Percentiles rank a stretch among this genome's conserved stretches.
phyloP scores from a whole-genome alignment of 2,113 vertebrate genomes.

The Acrocephalus kingi region DNA sequence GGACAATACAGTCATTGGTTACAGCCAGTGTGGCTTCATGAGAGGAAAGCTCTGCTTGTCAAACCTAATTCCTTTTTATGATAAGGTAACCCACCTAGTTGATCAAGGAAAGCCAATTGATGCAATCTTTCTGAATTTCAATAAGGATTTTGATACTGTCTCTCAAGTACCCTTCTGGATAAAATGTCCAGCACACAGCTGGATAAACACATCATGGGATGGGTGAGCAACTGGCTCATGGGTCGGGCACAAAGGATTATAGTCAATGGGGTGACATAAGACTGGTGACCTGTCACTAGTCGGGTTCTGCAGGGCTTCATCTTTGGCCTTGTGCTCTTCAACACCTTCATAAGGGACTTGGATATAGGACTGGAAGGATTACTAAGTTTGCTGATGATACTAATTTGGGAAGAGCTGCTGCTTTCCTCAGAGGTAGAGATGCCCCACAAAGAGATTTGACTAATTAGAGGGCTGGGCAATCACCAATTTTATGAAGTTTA shows the following conservation, averaged over 20 bases:
- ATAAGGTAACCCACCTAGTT: not conserved
- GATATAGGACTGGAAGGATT: not conserved
- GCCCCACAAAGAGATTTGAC: not conserved
- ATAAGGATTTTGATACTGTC: not conserved
- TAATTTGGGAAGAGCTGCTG: not conserved
- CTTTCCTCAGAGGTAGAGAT: not conserved
- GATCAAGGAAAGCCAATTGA: not conserved
- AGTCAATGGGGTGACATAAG: too few relatives aligned
- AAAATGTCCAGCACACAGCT: not conserved
- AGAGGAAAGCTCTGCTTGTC: not conserved
- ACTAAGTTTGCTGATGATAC: not conserved
- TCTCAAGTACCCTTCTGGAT: not conserved
- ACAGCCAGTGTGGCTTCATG: not conserved
- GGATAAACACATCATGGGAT: not conserved
- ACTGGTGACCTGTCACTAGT: not conserved
- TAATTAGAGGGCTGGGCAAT: not conserved
- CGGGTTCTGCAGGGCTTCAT: not conserved
- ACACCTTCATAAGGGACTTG: not conserved
- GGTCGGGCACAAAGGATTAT: fast-evolving
- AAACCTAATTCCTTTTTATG: not conserved
- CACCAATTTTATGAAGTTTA: not conserved
- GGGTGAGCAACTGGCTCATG: not conserved
- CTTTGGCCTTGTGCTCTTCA: not conserved
- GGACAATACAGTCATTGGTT: not conserved
- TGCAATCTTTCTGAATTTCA: not conserved